Base-by-base conservation (phyloP, 2,797 vertebrate genomes). In the Enteromius unitaeniatus region DNA sequence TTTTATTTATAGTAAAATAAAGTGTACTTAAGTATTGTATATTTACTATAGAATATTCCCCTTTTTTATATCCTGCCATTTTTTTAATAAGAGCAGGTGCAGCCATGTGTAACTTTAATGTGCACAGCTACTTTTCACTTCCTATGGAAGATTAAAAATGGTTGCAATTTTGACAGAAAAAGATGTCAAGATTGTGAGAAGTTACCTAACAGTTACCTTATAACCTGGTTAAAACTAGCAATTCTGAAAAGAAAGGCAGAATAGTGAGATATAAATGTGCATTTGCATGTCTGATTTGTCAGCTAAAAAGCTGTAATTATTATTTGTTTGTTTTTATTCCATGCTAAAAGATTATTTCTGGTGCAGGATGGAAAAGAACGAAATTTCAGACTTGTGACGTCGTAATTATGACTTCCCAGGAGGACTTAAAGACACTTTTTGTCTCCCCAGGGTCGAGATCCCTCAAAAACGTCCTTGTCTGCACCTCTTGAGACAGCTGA, bases 391-490 rank as follows among this genome's bases (percentile, higher is more conserved):
- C 7, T n/a, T 53, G 17, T 51, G 6, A 7, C 1, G 1, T 26
- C 23, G 58, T 14, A 60, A 60, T 60, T 60, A 60, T 0, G 11
- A 26, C 60, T 62, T 62, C 26, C 26, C 60, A 62, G 23, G 60
- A 62, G 13, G 13, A 62, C 23, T 62, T 15, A 17, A 64, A 17
- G 6, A 6, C 26, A 31, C 42, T 42, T 42, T 42, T 42, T 42
- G 2, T 42, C 42, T 42, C 42, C 10, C 42, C 42, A 42, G 97
- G 97, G 93, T 31, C 92, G 91, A 2, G 93, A 93, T 23, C 86
- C 90, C 74, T 87, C 96, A 82, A 84, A 84, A 64, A 86, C 51
- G 0, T 85, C 77, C 14, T 81, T 42, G 64, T 79, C 90, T 4
- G 91, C 4, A 47, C 90, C 95, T 84, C 93, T 88, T 1, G 90